Conservation (phyloP, 2,888 invertebrate species). For the Lasioglossum figueresi region DNA sequence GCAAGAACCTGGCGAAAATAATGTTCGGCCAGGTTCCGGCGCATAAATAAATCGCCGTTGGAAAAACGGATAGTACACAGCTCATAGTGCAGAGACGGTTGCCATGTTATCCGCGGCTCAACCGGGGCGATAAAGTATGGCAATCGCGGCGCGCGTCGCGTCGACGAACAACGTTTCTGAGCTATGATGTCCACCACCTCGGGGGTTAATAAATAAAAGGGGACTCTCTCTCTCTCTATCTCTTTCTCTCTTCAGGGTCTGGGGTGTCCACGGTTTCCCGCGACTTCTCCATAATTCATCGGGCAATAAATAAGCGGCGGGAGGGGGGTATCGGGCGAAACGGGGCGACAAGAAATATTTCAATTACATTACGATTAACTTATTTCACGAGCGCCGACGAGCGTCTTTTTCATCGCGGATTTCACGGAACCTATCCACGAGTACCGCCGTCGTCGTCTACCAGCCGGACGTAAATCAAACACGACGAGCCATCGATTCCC, state of each 20-base stretch:
- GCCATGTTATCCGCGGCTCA: conserved; percentile 8
- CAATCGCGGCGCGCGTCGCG: conserved; percentile 34
- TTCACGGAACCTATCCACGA: conserved; percentile 6
- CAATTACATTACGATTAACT: conserved; percentile 54
- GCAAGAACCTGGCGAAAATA: background rate
- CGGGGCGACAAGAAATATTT: conserved; percentile 48
- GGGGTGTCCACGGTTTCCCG: conserved; percentile 50
- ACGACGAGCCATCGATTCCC: conserved; percentile 49
- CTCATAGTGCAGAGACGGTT: conserved; percentile 39
- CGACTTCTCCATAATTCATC: conserved; percentile 52
- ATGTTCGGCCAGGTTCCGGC: background rate
- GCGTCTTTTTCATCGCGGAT: conserved; percentile 13
- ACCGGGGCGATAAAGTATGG: conserved; percentile 46
- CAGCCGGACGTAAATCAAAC: conserved; percentile 44
- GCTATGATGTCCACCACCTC: conserved; percentile 46
- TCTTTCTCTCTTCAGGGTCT: background rate
- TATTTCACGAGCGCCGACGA: conserved; percentile 10
- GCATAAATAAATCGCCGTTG: conserved; percentile 22
- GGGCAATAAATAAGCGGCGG: conserved; percentile 41
- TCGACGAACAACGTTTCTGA: conserved; percentile 38
- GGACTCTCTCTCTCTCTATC: background rate
- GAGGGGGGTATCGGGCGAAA: background rate
- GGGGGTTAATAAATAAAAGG: conserved; percentile 56
- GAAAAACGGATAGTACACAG: conserved; percentile 33
- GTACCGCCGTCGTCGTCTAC: background rate